These are phyloP conservation scores for Actinemys pallida DNA, from an alignment of 2,113 vertebrate species.

Conservation along the genomic window DNA sequence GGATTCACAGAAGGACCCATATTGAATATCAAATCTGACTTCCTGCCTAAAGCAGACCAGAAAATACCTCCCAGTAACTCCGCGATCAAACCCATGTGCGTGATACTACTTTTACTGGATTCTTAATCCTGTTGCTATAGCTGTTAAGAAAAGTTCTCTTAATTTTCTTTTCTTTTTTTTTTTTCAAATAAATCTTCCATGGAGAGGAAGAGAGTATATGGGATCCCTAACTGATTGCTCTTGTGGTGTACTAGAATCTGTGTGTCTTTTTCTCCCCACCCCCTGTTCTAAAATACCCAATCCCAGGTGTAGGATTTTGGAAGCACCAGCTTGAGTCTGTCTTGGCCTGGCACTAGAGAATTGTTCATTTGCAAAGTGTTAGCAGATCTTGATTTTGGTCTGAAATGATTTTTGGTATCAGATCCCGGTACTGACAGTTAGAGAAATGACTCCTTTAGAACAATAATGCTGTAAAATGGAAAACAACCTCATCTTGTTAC, in stretches of 20 bases:
- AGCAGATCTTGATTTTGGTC: not conserved
- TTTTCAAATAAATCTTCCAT: not conserved
- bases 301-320: not conserved
- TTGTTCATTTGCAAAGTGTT: accelerated
- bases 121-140: not conserved
- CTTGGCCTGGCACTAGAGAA: not conserved
- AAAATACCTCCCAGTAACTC: not conserved
- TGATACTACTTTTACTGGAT: not conserved
- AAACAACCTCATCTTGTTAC: not conserved
- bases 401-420: not conserved
- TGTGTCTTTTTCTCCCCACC: no score
- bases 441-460: not conserved
- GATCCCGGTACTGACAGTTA: not conserved
- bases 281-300: no score
- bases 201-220: not conserved
- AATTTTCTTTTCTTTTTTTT: not conserved
- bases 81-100: not conserved
- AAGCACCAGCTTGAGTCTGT: not conserved
- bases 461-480: not conserved
- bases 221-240: not conserved
- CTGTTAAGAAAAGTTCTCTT: not conserved
- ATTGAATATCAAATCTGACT: not conserved
- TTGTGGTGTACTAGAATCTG: no score
- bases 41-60: not conserved
- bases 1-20: not conserved